Base-by-base conservation (phyloP, 2,797 vertebrate genomes). In the Leptoclinus maculatus region DNA sequence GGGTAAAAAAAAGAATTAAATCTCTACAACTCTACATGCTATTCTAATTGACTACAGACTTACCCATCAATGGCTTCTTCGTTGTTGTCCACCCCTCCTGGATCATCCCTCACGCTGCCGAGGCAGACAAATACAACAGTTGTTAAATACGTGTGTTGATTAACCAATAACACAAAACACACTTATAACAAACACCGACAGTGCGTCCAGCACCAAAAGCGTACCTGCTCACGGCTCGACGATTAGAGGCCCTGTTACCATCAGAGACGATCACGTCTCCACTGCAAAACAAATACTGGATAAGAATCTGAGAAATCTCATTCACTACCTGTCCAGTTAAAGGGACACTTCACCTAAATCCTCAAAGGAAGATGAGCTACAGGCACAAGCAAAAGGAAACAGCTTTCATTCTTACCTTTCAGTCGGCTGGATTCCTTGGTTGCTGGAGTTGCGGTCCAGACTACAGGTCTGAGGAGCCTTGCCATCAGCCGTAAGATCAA, bases 231-330 rank as follows among this genome's bases (percentile, higher is more conserved):
- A 58, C 57, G 57, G 9, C 7, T 16, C 14, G 32, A 16, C 69
- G 25, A 51, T 43, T 1, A 7, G 47, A 51, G 10, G 1, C 39
- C 41, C 25, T 7, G 53, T 9, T 45, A 12, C 3, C 4, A 0
- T 54, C 49, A 1, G 66, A 16, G 32, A 2, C 23, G 7, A 2
- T 14, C 54, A 0, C 32, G 62, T 65, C 6, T n/a, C 51, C 49
- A 23, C 86, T 89, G 69, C 23, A 80, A 90, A 78, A 82, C 9
- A 87, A 56, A 83, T 16, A 41, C 27, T 0, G 41, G 16, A 66
- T 69, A 23, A 75, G 58, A 64, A 63, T 23, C 14, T 38, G 36
- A 56, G n/a, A 59, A 43, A 74, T 63, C 17, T 65, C 23, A 59
- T 71, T 47, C n/a, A 39, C 7, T 67, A 0, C 2, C 41, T 45